A percentile compares a stretch with the other conserved stretches of the same genome.
phyloP scores from a whole-genome alignment of 53 echinoderm and acorn worm species.

The Apostichopus leukothele region DNA sequence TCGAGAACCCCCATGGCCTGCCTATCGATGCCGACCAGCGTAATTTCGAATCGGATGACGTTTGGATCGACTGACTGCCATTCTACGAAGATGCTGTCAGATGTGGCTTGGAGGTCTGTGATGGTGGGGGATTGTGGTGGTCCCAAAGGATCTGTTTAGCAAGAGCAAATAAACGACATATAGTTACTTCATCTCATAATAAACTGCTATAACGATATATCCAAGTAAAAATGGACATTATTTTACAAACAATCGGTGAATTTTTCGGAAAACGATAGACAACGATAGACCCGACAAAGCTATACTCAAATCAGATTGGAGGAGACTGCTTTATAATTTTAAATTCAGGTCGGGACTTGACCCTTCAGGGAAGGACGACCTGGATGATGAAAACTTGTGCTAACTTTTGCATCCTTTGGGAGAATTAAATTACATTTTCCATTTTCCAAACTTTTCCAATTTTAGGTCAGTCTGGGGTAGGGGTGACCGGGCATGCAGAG shows the following conservation, averaged over 20 bases:
- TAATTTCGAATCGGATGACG: background rate
- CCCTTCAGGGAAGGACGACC: too few species aligned
- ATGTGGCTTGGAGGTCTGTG: background rate
- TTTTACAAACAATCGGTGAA: background rate
- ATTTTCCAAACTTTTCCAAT: too few species aligned
- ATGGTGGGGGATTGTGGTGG: background rate
- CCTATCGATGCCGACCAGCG: constrained; percentile 8
- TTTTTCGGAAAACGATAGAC: background rate
- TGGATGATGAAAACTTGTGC: too few species aligned
- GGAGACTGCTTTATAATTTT: background rate
- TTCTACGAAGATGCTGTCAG: constrained; percentile 1
- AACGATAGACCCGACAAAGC: background rate
- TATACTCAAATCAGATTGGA: background rate
- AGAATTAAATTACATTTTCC: too few species aligned
- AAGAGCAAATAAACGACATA: background rate
- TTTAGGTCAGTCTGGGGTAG: too few species aligned
- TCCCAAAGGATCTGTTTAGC: constrained; percentile 3
- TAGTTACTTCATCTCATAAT: background rate
- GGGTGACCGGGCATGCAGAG: too few species aligned
- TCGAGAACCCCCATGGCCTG: background rate
- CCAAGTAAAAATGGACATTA: background rate
- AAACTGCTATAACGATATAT: background rate
- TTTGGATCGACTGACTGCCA: constrained; percentile 13
- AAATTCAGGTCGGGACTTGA: too few species aligned
- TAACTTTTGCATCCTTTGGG: too few species aligned